Evolutionary conservation across 2,888 invertebrate genomes (phyloP), one percentile per base, ranked within the genome.

Genomic region (Barypeithes pellucidus): DNA sequence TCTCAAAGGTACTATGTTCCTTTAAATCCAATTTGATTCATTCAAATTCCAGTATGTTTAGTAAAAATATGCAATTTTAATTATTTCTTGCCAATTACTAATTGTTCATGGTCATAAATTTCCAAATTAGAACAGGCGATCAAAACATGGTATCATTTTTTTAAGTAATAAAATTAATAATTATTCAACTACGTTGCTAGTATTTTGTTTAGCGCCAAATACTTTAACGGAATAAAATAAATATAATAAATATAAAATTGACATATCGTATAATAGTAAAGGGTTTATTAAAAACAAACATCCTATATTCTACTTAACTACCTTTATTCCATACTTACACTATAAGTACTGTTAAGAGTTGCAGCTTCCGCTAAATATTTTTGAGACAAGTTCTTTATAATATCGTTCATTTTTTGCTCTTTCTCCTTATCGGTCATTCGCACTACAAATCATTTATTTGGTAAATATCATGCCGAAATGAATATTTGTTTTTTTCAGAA

Each of bases 371-470:
- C 18, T 8, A 2, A 12, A 11, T 47, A 67, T 33, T 52, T 47
- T 20, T 50, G 16, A 11, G 20, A 29, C 39, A 72, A 57, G 1
- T 33, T 45, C 3, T 9, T 0, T 8, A 68, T 3, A 60, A 73
- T 68, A 1, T 57, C 24, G n/a, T 52, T 59, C 59, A 73, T 36
- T 63, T 63, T 68, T 3, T 66, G 65, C 16, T 60, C 9, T 54
- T 66, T 47, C 4, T 73, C 73, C 43, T 66, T 60, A 7, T 66
- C 61, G 36, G 45, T 63, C 73, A 73, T 73, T 43, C 7, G 43
- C 12, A 73, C 73, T 73, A 33, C 4, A 67, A 67, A 47, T 16
- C 2, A 43, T 16, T 1, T 43, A 5, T 29, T 29, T 29, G 7
- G 29, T 29, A n/a, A n/a, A n/a, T n/a, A n/a, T n/a, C n/a, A n/a